Conservation (phyloP, 2,888 invertebrate genomes). For the Tetropium fuscum region DNA sequence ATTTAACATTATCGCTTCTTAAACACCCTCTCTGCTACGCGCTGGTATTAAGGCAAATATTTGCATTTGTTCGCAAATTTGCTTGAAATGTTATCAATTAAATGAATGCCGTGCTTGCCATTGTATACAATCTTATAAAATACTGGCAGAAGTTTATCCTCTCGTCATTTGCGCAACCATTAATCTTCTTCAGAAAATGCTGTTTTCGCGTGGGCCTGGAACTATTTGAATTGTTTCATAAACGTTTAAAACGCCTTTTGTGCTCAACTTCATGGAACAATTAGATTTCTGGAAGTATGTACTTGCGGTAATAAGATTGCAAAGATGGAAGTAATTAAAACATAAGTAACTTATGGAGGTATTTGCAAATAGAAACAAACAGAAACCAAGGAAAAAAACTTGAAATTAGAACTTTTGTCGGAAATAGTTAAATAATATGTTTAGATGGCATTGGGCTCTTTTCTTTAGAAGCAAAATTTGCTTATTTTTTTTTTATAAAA, state of each 20-base stretch:
- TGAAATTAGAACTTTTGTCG: too few species aligned
- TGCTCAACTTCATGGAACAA: not conserved
- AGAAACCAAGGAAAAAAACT: too few species aligned
- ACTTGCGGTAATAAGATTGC: not conserved
- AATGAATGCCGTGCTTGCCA: not conserved
- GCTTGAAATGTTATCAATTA: not conserved
- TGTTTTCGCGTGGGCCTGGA: not conserved
- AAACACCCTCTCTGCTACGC: not conserved
- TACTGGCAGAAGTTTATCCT: not conserved
- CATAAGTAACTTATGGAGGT: too few species aligned
- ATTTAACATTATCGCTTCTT: not conserved
- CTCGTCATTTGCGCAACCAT: not conserved
- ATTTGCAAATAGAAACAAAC: too few species aligned
- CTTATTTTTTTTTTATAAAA: too few species aligned
- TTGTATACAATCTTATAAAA: constrained; percentile 1
- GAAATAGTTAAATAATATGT: too few species aligned
- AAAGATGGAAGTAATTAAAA: too few species aligned
- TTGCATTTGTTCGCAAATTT: not conserved
- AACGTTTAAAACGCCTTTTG: not conserved
- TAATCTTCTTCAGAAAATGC: constrained; percentile 4
- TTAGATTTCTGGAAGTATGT: not conserved
- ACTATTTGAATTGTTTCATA: not conserved
- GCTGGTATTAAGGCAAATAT: not conserved
- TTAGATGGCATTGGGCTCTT: too few species aligned
- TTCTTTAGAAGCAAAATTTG: too few species aligned